Conservation (phyloP, 1,140 invertebrate genomes). For the Lamellibrachia luymesi region DNA sequence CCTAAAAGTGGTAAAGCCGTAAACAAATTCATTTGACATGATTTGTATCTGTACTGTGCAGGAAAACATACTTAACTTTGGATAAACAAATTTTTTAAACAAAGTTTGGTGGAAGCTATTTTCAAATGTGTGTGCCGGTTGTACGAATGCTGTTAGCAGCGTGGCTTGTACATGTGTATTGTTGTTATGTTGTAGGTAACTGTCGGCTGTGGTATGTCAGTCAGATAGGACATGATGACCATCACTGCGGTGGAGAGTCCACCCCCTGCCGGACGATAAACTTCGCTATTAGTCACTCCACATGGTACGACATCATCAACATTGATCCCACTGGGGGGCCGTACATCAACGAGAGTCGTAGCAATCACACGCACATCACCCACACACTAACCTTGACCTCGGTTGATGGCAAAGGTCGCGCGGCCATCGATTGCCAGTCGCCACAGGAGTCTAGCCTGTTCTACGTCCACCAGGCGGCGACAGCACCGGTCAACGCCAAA, state of each 20-base stretch:
- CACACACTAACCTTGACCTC: neutral
- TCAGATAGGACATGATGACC: neutral
- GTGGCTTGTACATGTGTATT: neutral
- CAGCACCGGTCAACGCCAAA: neutral
- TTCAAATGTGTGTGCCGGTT: neutral
- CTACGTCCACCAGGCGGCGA: neutral
- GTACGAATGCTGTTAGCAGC: neutral
- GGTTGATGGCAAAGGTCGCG: neutral
- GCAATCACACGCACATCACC: neutral
- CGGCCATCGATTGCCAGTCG: neutral
- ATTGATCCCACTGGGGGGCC: neutral
- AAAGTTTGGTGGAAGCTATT: too few species aligned
- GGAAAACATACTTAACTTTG: too few species aligned
- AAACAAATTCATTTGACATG: too few species aligned
- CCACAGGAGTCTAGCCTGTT: neutral
- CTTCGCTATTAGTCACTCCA: constrained; percentile 38
- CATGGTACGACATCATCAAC: constrained; percentile 34
- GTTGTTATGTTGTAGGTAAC: neutral
- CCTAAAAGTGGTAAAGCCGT: too few species aligned
- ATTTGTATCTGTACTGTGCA: too few species aligned
- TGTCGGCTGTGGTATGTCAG: neutral
- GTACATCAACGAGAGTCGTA: neutral
- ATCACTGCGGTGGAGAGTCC: neutral
- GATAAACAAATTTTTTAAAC: too few species aligned
- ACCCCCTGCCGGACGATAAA: constrained; percentile 13